A percentile compares a stretch with the other conserved stretches of the same genome.
Evolutionary conservation across 92 coral and sea anemone genomes (phyloP).

Genomic region (Bergia sp.): DNA sequence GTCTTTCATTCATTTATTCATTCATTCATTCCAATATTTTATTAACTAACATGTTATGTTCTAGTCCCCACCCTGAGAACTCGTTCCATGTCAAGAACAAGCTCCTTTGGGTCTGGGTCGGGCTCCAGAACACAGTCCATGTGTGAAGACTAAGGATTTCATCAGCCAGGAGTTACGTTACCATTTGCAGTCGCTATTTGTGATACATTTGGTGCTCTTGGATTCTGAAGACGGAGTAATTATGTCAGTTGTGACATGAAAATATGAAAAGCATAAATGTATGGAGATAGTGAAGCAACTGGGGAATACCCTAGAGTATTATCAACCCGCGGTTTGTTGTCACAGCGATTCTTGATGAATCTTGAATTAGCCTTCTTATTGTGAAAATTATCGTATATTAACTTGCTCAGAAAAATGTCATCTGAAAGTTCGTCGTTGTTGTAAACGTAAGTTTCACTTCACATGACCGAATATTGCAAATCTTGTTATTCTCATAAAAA

Average conservation of each 20-base stretch:
- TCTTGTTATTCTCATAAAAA: not conserved
- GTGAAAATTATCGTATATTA: not conserved
- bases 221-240: not conserved
- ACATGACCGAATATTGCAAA: not conserved
- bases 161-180: not conserved
- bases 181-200: not conserved
- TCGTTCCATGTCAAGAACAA: slow-evolving; percentile 95
- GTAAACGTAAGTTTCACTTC: not conserved
- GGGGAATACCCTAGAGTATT: slow-evolving; percentile 14
- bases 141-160: slow-evolving; percentile 61
- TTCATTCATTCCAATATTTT: not conserved
- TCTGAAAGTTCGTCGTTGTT: not conserved
- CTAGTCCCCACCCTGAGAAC: slow-evolving; percentile 98
- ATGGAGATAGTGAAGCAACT: not conserved
- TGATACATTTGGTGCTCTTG: not conserved
- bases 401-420: not conserved
- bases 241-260: not conserved
- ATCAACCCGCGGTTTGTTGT: not conserved
- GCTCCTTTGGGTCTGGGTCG: slow-evolving; percentile 82
- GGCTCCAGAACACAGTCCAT: slow-evolving; percentile 69
- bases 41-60: slow-evolving; percentile 23
- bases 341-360: not conserved
- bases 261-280: slow-evolving; percentile 4
- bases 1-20: not conserved
- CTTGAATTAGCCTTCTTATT: slow-evolving; percentile 13